These are phyloP conservation scores for Drosophila pandora DNA, from an alignment of 1,140 invertebrate genomes.

Conservation along the genomic window DNA sequence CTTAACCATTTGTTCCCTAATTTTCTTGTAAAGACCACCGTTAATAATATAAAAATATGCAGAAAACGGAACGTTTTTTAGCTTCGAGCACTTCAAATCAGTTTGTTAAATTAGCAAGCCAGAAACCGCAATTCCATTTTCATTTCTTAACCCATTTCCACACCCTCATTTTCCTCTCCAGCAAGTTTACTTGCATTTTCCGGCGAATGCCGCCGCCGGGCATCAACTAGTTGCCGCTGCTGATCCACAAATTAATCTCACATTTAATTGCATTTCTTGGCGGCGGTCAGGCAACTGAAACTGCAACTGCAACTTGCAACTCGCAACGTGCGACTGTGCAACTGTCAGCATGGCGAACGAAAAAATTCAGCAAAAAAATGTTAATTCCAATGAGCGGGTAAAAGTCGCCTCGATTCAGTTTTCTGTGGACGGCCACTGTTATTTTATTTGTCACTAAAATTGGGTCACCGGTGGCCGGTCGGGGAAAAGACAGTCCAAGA, in stretches of 20 bases:
- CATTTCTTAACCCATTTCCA: conserved; percentile 35
- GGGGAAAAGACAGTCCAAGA: conserved; percentile 34
- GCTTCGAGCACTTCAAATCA: not conserved
- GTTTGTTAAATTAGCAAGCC: not conserved
- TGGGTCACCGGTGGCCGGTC: conserved; percentile 43
- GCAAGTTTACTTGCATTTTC: conserved; percentile 37
- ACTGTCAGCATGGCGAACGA: conserved; percentile 20
- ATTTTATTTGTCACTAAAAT: conserved; percentile 53
- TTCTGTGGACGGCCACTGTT: conserved; percentile 38
- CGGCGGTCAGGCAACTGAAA: conserved; percentile 43
- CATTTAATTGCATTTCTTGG: conserved; percentile 60
- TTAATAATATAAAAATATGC: no score
- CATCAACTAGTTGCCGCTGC: conserved; percentile 16
- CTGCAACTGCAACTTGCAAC: conserved; percentile 55
- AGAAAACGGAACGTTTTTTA: no score
- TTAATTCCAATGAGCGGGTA: conserved; percentile 38
- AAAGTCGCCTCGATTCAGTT: conserved; percentile 28
- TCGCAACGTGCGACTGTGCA: conserved; percentile 54
- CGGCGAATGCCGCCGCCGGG: conserved; percentile 11
- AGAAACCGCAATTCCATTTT: conserved; percentile 20
- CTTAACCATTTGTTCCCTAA: no score
- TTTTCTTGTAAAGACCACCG: no score
- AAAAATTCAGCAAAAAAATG: conserved; percentile 32
- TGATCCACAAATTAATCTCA: conserved; percentile 55
- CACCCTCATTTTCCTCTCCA: conserved; percentile 21